Conservation (phyloP, 37 sponge, comb jelly and placozoan species). For the Oscarella lobularis region DNA sequence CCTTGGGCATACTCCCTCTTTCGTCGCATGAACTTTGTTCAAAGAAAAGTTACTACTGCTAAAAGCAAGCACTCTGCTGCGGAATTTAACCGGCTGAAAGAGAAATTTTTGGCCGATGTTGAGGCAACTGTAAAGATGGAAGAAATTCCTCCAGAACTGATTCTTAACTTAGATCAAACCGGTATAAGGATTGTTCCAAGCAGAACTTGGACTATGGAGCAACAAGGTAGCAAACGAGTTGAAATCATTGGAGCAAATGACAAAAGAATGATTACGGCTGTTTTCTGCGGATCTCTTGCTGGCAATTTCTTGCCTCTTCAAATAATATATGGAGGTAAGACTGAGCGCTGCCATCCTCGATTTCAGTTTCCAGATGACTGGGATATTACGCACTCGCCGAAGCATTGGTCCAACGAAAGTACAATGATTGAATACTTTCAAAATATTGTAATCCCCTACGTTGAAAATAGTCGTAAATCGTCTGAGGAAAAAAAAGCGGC, state of each 20-base stretch:
- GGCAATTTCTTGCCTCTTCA: constrained; percentile 31
- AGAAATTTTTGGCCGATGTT: constrained; percentile 16
- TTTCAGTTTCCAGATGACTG: constrained; percentile 19
- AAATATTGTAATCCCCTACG: constrained; percentile 31
- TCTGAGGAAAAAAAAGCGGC: constrained; percentile 14
- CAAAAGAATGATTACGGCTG: constrained; percentile 39
- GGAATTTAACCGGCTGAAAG: constrained; percentile 23
- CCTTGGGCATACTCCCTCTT: constrained; percentile 36
- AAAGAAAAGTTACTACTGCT: constrained; percentile 15
- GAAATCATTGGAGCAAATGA: constrained; percentile 22
- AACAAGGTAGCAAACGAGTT: constrained; percentile 15
- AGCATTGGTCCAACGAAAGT: constrained; percentile 46
- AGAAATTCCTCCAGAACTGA: constrained; percentile 14
- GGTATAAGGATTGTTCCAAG: constrained; percentile 23
- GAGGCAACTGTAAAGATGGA: constrained; percentile 12
- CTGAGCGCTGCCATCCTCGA: constrained; percentile 17
- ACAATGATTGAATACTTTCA: constrained; percentile 27
- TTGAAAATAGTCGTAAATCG: constrained; percentile 13
- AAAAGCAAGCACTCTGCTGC: constrained; percentile 12
- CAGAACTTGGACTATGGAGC: constrained; percentile 27
- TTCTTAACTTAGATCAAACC: constrained; percentile 48
- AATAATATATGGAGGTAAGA: constrained; percentile 34
- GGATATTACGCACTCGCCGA: constrained; percentile 23
- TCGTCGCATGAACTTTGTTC: constrained; percentile 20
- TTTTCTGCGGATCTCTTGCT: constrained; percentile 14